These are phyloP conservation scores for Drosophila monieri DNA, from an alignment of 2,888 invertebrate genomes.

Conservation along the genomic window DNA sequence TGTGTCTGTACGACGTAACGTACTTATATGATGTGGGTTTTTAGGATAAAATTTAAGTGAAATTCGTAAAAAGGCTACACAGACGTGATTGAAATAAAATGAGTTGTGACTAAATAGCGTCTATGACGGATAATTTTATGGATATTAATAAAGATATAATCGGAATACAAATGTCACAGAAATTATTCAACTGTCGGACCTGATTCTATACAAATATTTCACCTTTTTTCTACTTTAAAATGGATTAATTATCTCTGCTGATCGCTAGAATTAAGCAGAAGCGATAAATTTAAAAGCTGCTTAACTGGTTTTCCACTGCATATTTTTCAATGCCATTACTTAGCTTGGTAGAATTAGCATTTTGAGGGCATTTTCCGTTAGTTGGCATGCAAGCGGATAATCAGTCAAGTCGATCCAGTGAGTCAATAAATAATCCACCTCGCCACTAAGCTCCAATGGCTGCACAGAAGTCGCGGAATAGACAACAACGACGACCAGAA, in stretches of 20 bases:
- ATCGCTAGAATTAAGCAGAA: neutral
- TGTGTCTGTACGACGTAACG: no score
- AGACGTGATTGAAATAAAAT: neutral
- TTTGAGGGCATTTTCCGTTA: slow-evolving; percentile 31
- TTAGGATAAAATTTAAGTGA: neutral
- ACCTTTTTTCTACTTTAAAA: neutral
- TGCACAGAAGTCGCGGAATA: slow-evolving; percentile 28
- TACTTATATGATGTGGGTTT: no score
- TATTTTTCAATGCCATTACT: slow-evolving; percentile 14
- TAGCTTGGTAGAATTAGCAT: slow-evolving; percentile 12
- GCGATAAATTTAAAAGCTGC: neutral
- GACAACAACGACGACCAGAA: neutral
- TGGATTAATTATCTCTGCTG: neutral
- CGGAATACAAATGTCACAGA: no score
- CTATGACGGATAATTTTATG: no score
- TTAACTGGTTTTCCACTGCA: neutral
- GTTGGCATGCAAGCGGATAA: slow-evolving; percentile 81
- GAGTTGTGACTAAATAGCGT: no score
- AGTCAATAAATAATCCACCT: slow-evolving; percentile 82
- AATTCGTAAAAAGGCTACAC: neutral
- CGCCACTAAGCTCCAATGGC: neutral
- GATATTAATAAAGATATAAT: no score
- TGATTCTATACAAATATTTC: neutral
- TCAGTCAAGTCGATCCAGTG: slow-evolving; percentile 83
- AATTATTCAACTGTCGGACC: no score